These are phyloP conservation scores for Sericinus montela DNA, from an alignment of 2,888 invertebrate genomes.

Conservation along the genomic window DNA sequence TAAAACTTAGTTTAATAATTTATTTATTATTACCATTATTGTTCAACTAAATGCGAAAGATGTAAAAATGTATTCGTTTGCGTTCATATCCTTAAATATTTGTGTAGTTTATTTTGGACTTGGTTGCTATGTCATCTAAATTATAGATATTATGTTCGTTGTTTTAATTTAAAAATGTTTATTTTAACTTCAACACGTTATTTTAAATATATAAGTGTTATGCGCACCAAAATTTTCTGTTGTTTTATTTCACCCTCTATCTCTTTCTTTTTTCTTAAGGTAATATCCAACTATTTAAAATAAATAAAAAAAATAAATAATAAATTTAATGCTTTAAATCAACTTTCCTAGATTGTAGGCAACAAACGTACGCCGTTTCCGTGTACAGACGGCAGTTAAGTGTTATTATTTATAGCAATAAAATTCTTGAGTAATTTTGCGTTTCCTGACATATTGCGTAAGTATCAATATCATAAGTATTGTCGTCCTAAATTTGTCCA, in stretches of 20 bases:
- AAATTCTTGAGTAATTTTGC: background rate
- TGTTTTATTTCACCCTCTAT: constrained; percentile 19
- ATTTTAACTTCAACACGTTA: constrained; percentile 74
- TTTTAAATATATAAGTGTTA: constrained; percentile 76
- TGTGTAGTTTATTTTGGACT: constrained; percentile 8
- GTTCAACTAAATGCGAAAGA: too few relatives aligned
- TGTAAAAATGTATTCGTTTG: too few relatives aligned
- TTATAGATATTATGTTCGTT: constrained; percentile 60
- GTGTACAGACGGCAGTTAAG: background rate
- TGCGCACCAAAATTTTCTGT: constrained; percentile 52
- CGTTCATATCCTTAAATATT: constrained; percentile 5
- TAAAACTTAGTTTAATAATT: too few relatives aligned
- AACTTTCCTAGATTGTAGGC: too few relatives aligned
- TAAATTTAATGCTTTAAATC: background rate
- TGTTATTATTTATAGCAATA: background rate
- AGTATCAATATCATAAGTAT: background rate
- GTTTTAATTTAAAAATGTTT: constrained; percentile 78
- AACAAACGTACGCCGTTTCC: constrained; percentile 8
- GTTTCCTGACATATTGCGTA: background rate
- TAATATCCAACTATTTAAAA: background rate
- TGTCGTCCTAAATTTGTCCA: constrained; percentile 27
- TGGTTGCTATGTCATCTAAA: constrained; percentile 37
- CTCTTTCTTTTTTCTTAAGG: too few relatives aligned
- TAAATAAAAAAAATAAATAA: too few relatives aligned
- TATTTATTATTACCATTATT: too few relatives aligned